Conservation (phyloP, 2,888 invertebrate genomes). For the Melanophora roralis region DNA sequence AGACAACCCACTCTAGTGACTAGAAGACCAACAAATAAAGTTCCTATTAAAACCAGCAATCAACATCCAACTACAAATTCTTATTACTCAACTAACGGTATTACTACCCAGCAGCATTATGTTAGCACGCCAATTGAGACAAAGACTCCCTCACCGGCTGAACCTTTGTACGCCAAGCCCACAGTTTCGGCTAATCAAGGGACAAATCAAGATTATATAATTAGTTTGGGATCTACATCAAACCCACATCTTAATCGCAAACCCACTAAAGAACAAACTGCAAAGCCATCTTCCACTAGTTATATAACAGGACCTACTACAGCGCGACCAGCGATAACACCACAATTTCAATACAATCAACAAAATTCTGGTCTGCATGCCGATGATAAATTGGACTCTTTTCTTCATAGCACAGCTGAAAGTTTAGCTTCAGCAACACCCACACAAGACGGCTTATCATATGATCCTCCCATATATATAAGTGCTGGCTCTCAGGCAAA, state of each 20-base stretch:
- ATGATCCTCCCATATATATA: conserved; percentile 67
- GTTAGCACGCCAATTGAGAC: conserved; percentile 28
- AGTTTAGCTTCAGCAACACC: conserved; percentile 59
- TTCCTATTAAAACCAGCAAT: conserved; percentile 54
- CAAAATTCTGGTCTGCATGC: conserved; percentile 70
- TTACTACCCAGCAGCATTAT: conserved; percentile 42
- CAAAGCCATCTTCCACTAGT: conserved; percentile 77
- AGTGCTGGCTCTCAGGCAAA: conserved; percentile 71
- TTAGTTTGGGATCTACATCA: conserved; percentile 31
- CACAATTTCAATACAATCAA: conserved; percentile 69
- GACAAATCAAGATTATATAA: conserved; percentile 71
- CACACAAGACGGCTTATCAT: conserved; percentile 65
- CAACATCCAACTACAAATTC: conserved; percentile 16
- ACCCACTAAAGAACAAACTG: conserved; percentile 52
- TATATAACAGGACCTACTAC: conserved; percentile 78
- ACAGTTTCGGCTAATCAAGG: conserved; percentile 63
- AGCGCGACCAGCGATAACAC: conserved; percentile 77
- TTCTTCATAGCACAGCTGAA: conserved; percentile 71
- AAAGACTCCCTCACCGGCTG: conserved; percentile 27
- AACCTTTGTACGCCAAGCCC: conserved; percentile 50
- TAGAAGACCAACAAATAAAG: conserved; percentile 49
- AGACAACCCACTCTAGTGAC: conserved; percentile 46
- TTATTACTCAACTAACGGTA: conserved; percentile 34
- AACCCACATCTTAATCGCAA: conserved; percentile 20
- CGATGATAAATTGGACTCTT: conserved; percentile 73